Base-by-base conservation (phyloP, 2,888 invertebrate species). In the Myopa testacea region DNA sequence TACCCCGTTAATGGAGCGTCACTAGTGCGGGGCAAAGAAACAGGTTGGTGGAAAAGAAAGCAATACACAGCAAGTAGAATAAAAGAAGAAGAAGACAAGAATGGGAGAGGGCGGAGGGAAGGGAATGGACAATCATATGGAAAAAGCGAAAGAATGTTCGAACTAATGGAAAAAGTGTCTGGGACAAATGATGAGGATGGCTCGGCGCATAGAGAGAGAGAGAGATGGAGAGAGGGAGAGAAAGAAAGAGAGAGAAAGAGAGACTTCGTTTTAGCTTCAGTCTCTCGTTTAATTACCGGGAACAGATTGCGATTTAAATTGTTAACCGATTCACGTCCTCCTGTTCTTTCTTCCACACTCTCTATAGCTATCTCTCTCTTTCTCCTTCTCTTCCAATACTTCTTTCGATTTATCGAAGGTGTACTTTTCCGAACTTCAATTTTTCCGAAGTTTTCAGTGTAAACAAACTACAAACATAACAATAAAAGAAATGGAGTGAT, bases 1-100 rank as follows among this genome's bases (percentile, higher is more conserved):
- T 78, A 76, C 82, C 62, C 82, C 81, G 71, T 76, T 82, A 80
- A 75, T 50, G 75, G 78, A 69, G 78, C 83, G 38, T 38, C 82
- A 78, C 19, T 45, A 34, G 81, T 82, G 6, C 78, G 80, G 14
- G 82, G 81, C 78, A 78, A 81, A 16, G 88, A 88, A 85, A 45
- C 7, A 45, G 88, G 88, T 88, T 80, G 83, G 85, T 6, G 45
- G 45, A 45, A 45, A 45, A 3, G 10, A 45, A 45, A 45, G 10
- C 10, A 45, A 45, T 8, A 8, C 34, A 62, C 40, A 69, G 10
- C 2, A 55, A 55, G 16, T 45, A 45, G 52, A 34, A 10, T 40
- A 76, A 60, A 75, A 52, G 8, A 16, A 2, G 19, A 38, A 55
- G 16, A 6, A 38, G 50, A 5, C 26, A 52, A 16, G 19, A 58